Evolutionary conservation across 1,140 invertebrate genomes (phyloP).

Genomic region (Periplaneta americana): DNA sequence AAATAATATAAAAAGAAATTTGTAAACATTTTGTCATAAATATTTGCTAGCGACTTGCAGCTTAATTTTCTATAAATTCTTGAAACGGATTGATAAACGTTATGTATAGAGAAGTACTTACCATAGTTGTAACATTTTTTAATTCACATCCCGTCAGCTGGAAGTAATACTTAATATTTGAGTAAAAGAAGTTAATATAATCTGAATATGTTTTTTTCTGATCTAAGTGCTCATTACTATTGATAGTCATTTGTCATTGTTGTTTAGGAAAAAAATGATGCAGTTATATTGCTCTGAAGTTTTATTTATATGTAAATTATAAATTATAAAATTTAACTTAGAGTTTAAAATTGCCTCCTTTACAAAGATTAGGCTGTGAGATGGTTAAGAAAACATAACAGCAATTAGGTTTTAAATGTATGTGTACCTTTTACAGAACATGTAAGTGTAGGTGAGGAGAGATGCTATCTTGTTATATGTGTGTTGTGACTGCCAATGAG

Average conservation of each 20-base stretch:
- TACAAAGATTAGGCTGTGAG: slow-evolving; percentile 15
- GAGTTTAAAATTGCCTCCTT: slow-evolving; percentile 2
- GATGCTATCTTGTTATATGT: neutral
- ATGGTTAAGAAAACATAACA: slow-evolving; percentile 6
- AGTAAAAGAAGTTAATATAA: neutral
- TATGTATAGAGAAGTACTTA: too few relatives aligned
- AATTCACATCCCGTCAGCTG: neutral
- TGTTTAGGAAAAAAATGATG: neutral
- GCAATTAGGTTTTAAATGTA: slow-evolving; percentile 13
- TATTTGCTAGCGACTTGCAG: too few relatives aligned
- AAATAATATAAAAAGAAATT: too few relatives aligned
- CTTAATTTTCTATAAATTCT: too few relatives aligned
- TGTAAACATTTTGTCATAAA: too few relatives aligned
- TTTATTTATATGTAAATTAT: neutral
- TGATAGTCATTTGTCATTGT: neutral
- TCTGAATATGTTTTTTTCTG: neutral
- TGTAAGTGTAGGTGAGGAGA: neutral
- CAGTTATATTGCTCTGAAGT: neutral
- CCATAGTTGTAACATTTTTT: neutral
- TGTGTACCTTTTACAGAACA: neutral
- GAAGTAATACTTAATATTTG: neutral
- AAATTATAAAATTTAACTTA: neutral
- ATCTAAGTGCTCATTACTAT: neutral
- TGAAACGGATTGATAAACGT: neutral
- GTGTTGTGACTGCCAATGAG: too few relatives aligned